Evolutionary conservation across 64 coral and sea anemone species (phyloP).

Genomic region (Exaiptasia diaphana): DNA sequence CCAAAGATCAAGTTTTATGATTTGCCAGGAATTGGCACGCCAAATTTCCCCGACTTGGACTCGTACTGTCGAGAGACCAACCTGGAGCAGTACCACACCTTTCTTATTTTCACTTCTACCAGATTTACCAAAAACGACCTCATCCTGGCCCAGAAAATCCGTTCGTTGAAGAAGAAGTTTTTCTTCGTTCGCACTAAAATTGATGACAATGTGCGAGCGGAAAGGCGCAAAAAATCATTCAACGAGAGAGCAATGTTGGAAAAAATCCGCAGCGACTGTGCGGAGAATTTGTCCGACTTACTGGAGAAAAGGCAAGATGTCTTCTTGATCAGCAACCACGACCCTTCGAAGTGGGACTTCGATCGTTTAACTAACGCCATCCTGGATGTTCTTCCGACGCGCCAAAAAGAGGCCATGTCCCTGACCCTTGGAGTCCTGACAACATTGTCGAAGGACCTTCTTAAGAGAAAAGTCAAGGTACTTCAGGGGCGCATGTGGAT

Average conservation of each 20-base stretch:
- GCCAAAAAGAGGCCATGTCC: background rate
- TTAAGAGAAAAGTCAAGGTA: slow-evolving; percentile 29
- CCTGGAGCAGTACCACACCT: too few relatives aligned
- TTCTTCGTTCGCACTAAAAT: slow-evolving; percentile 51
- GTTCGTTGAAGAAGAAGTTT: slow-evolving; percentile 11
- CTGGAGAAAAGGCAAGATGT: background rate
- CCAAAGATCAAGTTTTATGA: slow-evolving; percentile 45
- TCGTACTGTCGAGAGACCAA: too few relatives aligned
- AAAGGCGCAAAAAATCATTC: background rate
- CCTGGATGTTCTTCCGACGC: slow-evolving; percentile 5
- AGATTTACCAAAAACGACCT: too few relatives aligned
- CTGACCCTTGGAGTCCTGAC: background rate
- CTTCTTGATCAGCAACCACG: slow-evolving; percentile 55
- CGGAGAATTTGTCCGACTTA: background rate
- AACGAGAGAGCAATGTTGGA: background rate
- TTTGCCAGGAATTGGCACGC: slow-evolving; percentile 45
- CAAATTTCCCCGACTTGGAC: too few relatives aligned
- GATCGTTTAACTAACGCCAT: slow-evolving; percentile 4
- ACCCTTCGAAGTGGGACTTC: slow-evolving; percentile 42
- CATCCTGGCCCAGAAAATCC: too few relatives aligned
- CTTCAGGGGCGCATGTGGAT: slow-evolving; percentile 28
- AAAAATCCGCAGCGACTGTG: slow-evolving; percentile 3
- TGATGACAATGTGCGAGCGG: slow-evolving; percentile 10
- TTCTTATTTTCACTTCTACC: too few relatives aligned
- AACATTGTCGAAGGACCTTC: background rate